Conservation (phyloP, 1,140 invertebrate species). For the Hyles euphorbiae region DNA sequence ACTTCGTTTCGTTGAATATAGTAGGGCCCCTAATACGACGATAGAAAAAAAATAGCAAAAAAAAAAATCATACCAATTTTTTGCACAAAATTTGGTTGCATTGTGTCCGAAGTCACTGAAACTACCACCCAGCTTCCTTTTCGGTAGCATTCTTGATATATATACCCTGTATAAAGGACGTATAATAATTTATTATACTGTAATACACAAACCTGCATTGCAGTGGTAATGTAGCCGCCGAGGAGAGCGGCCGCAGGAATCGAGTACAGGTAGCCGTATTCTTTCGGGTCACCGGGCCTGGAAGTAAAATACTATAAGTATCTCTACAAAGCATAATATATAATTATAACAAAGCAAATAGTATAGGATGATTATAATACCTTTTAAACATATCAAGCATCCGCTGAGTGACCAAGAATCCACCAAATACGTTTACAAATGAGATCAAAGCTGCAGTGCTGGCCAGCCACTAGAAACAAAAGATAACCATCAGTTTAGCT, state of each 20-base stretch:
- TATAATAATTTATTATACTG: too few relatives aligned
- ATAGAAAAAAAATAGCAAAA: too few relatives aligned
- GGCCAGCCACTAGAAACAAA: conserved; percentile 79
- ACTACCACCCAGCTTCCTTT: too few relatives aligned
- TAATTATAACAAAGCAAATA: too few relatives aligned
- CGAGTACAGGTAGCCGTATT: conserved; percentile 89
- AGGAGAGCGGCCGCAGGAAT: conserved; percentile 86
- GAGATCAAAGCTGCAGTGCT: conserved; percentile 90
- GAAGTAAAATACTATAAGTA: conserved; percentile 11
- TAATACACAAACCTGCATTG: conserved; percentile 64
- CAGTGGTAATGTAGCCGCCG: conserved; percentile 84
- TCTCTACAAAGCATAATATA: not conserved
- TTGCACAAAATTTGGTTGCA: too few relatives aligned
- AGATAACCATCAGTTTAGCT: conserved; percentile 2
- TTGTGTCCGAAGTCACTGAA: too few relatives aligned
- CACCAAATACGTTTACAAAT: conserved; percentile 93
- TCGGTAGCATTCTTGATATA: too few relatives aligned
- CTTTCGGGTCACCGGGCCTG: conserved; percentile 87
- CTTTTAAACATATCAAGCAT: conserved; percentile 96
- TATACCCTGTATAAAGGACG: too few relatives aligned
- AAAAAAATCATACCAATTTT: too few relatives aligned
- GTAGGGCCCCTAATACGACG: too few relatives aligned
- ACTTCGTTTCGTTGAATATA: too few relatives aligned
- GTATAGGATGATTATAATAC: conserved; percentile 50
- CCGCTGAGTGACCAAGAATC: conserved; percentile 92